Base-by-base conservation (phyloP, 2,888 invertebrate genomes). In the Drosophila mercatorum region DNA sequence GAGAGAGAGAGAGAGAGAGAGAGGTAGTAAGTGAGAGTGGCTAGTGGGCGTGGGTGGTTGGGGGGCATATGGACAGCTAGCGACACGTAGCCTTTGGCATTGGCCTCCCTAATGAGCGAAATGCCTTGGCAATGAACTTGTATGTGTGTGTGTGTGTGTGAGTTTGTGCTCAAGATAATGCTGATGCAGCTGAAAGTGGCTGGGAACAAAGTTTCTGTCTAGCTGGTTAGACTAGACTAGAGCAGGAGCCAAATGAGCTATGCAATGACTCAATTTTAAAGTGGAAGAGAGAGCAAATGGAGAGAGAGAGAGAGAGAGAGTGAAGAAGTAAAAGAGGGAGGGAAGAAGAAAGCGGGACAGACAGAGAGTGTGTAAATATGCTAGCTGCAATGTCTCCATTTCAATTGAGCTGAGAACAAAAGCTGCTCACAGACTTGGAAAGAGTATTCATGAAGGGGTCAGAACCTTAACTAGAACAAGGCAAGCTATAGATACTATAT, bases 31-130 rank as follows among this genome's bases (percentile, higher is more conserved):
- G 52, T 12, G 14, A 10, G 56, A 26, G 53, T 26, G 44, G 44
- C 34, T 34, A 10, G 49, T 12, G 12, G 8, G 28, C 14, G 14
- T 46, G 28, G 5, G 46, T 2, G 1, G 22, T 22, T 44, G 6
- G 3, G 17, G n/a, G 40, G 40, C 11, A 38, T 14, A 26, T 28
- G 55, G 26, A 55, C 40, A 26, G 1, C 40, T 10, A 58, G 49
- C 64, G 76, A 85, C 83, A 88, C 88, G 88, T 88, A 78, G 86
- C 88, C 83, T 85, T 84, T 84, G 83, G 88, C 83, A 84, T 88
- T 88, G 83, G 83, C 88, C 85, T 68, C 85, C 78, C 83, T 84
- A 84, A 84, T 84, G 88, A 84, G 83, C 81, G 72, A 83, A 76
- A 44, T 56, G 57, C 81, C 81, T 81, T 86, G 82, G 56, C 80